Evolutionary conservation across 1,140 invertebrate genomes (phyloP).

Genomic region (Spodoptera litura): DNA sequence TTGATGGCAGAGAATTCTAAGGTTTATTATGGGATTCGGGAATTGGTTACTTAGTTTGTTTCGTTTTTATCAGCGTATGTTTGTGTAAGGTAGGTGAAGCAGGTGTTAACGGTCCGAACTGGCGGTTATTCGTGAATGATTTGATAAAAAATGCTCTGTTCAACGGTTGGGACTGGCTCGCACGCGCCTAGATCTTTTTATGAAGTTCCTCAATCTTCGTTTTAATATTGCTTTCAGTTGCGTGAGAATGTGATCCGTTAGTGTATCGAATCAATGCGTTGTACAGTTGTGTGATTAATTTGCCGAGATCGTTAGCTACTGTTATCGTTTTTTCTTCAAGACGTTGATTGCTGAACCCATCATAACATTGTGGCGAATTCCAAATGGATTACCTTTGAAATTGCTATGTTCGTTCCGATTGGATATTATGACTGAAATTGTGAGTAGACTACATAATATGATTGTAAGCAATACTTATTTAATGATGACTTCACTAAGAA

Average conservation of each 20-base stretch:
- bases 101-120: slow-evolving; percentile 78
- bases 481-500: no score
- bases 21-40: slow-evolving; percentile 32
- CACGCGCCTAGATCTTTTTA: slow-evolving; percentile 50
- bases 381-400: background rate
- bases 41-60: background rate
- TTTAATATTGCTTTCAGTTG: slow-evolving; percentile 47
- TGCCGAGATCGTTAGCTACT: slow-evolving; percentile 32
- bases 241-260: slow-evolving; percentile 45
- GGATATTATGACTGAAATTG: no score
- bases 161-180: slow-evolving; percentile 65
- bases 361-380: background rate
- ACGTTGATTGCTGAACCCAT: slow-evolving; percentile 10
- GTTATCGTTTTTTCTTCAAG: slow-evolving; percentile 16
- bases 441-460: no score
- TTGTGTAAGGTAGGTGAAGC: slow-evolving; percentile 51
- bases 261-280: slow-evolving; percentile 3
- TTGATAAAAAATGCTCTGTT: slow-evolving; percentile 72
- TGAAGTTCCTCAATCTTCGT: slow-evolving; percentile 31
- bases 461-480: no score
- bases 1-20: slow-evolving; percentile 42
- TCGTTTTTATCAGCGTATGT: slow-evolving; percentile 29
- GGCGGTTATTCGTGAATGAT: slow-evolving; percentile 79
- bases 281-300: slow-evolving; percentile 36
- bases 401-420: no score